phyloP scores from a whole-genome alignment of 1,140 invertebrate genomes.

The Ostrea denselamellosa region DNA sequence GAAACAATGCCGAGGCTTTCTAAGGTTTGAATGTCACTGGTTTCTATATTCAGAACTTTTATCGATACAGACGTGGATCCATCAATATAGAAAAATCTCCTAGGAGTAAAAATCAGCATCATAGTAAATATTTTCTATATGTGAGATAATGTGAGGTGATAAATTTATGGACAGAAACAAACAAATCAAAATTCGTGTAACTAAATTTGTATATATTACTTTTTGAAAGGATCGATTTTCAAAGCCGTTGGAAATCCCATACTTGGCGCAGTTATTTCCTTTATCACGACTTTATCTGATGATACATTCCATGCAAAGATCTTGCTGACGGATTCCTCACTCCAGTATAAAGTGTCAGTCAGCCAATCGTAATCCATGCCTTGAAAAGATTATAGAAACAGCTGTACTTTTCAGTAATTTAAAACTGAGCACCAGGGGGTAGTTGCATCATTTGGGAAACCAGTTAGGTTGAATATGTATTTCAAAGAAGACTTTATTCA shows the following conservation, averaged over 20 bases:
- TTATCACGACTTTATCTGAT: neutral
- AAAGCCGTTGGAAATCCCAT: neutral
- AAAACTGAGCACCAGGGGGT: neutral
- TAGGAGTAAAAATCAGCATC: neutral
- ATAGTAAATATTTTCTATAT: neutral
- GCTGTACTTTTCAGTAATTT: neutral
- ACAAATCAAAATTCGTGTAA: neutral
- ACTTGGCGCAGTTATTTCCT: neutral
- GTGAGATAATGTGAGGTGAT: neutral
- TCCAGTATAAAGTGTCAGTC: neutral
- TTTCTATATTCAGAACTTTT: neutral
- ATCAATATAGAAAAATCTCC: conserved; percentile 25
- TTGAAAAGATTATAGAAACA: neutral
- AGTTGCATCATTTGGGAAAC: neutral
- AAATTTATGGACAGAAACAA: neutral
- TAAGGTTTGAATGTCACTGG: neutral
- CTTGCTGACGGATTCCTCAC: neutral
- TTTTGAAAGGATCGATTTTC: conserved; percentile 4
- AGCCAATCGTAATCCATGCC: conserved; percentile 11
- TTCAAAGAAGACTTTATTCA: too few species aligned
- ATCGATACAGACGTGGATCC: neutral
- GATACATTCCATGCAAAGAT: conserved; percentile 4
- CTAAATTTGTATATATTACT: neutral
- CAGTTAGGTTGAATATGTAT: too few species aligned
- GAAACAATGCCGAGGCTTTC: neutral